Evolutionary conservation across 1,140 invertebrate genomes (phyloP), one percentile per base, ranked within the genome.

Genomic region (Hetaerina americana): DNA sequence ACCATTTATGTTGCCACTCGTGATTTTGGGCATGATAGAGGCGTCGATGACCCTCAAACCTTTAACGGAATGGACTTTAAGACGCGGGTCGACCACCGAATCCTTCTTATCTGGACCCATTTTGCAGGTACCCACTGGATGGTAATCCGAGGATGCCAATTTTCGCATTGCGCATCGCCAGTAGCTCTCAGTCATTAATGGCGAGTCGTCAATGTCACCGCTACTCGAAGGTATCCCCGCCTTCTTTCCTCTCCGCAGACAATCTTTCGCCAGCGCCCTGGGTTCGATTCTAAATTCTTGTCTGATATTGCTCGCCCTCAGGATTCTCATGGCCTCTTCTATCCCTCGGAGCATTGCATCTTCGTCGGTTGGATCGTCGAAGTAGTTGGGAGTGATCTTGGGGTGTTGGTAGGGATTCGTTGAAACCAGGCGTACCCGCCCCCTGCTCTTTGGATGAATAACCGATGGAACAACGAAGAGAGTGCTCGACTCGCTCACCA

Each of bases 331-430:
- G n/a, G 70, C 40, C 15, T 71, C n/a, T 26, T 66, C 12, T 15
- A 70, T 70, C n/a, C 69, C 69, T 2, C 12, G 26, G 2, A 70
- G 71, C n/a, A 85, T 15, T n/a, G 82, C 78, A 40, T 79, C 67
- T n/a, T 81, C 74, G 66, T 86, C 84, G 25, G 79, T 79, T 5
- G 76, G 76, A 73, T 86, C 81, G 0, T 81, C 81, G 12, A 89
- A 81, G 78, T 87, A 88, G 73, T 88, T 88, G 1, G 88, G 85
- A 76, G 88, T 82, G 71, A 92, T 85, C 8, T 84, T 75, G 0
- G 90, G 90, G 75, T 85, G 83, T 72, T 85, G 83, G 26, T 83
- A 82, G 3, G 89, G 89, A 80, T 91, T 83, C 27, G 75, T 80
- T 70, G 81, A 79, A 69, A 80, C 82, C 1, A 83, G 75, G 18